Evolutionary conservation across 2,113 vertebrate genomes (phyloP).

Genomic region (Sarotherodon lohbergeri): DNA sequence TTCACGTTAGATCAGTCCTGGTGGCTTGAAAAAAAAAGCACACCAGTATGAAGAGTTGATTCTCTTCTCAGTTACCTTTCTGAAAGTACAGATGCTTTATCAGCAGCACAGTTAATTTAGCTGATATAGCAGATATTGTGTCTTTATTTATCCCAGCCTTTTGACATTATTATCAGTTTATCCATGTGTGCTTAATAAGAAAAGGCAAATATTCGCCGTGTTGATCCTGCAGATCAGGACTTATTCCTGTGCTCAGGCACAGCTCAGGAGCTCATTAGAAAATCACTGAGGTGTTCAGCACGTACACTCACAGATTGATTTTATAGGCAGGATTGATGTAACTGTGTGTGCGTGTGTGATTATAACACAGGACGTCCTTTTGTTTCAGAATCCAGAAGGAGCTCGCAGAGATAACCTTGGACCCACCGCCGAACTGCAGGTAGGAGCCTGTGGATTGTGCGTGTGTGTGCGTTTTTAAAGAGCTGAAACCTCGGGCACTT

Average conservation of each 20-base stretch:
- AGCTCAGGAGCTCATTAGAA: slow-evolving; percentile 40
- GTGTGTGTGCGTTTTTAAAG: not conserved
- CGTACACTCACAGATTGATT: slow-evolving; percentile 32
- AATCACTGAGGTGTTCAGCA: slow-evolving; percentile 51
- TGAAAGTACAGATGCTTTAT: not conserved
- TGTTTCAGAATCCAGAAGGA: slow-evolving; percentile 91
- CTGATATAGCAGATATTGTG: not conserved
- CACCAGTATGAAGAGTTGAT: not conserved
- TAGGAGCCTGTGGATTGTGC: slow-evolving; percentile 63
- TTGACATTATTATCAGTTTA: slow-evolving; percentile 13
- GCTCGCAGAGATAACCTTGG: slow-evolving; percentile 93
- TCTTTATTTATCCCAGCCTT: not conserved
- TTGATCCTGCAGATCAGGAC: slow-evolving; percentile 17
- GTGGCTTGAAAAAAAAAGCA: not conserved
- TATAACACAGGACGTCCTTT: not conserved
- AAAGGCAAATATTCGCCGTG: not conserved
- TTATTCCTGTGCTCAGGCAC: slow-evolving; percentile 5
- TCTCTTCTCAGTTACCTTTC: not conserved
- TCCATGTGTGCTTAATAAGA: not conserved
- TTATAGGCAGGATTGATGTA: slow-evolving; percentile 39
- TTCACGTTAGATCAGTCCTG: not conserved
- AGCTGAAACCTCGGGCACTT: not conserved
- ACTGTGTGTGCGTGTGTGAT: not conserved
- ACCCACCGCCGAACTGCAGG: slow-evolving; percentile 96
- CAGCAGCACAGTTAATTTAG: not conserved